Conservation (phyloP, 2,797 vertebrate species). For the Garrulus glandarius region DNA sequence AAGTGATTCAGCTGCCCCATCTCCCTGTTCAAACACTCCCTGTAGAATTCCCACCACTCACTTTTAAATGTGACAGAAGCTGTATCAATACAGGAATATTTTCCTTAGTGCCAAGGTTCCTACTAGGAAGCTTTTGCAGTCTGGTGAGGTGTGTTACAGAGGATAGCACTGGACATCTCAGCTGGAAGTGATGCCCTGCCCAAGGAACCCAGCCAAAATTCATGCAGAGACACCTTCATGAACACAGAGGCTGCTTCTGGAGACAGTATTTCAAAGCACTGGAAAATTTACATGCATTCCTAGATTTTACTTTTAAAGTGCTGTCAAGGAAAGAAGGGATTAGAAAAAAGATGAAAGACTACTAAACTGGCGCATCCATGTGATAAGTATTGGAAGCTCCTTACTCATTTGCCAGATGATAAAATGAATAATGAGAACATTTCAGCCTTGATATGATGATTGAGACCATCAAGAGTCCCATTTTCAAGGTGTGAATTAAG, state of each 20-base stretch:
- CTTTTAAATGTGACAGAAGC: neutral
- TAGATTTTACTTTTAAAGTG: neutral
- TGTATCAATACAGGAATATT: fast-evolving
- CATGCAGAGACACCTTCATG: fast-evolving
- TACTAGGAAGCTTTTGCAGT: neutral
- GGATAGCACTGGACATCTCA: neutral
- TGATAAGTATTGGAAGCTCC: neutral
- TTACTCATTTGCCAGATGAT: neutral
- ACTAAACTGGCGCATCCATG: neutral
- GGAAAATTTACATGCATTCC: neutral
- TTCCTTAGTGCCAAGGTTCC: neutral
- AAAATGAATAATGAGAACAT: neutral
- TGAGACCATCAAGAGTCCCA: neutral
- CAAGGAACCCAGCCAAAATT: neutral
- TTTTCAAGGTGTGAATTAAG: neutral
- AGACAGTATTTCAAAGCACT: neutral
- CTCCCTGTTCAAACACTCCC: neutral
- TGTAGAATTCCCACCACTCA: neutral
- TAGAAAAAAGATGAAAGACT: neutral
- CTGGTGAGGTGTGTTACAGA: neutral
- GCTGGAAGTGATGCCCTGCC: neutral
- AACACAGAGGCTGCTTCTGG: neutral
- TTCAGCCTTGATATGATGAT: neutral
- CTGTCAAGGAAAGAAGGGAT: neutral
- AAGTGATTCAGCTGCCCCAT: neutral